These are phyloP conservation scores for Caenorhabditis sp. DNA, from an alignment of 2,888 invertebrate species.

Conservation along the genomic window DNA sequence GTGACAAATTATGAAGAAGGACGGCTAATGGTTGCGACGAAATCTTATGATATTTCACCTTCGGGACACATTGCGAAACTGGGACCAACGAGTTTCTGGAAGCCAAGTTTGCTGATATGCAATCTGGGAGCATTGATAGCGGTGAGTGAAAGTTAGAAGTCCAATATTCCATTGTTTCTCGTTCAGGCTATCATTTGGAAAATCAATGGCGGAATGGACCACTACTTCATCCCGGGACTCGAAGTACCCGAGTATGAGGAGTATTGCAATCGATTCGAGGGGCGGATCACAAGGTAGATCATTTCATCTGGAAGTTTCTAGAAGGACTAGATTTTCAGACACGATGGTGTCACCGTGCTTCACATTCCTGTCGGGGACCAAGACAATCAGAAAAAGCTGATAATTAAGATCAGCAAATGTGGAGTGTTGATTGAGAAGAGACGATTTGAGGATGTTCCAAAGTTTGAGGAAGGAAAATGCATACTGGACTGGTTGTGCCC, in stretches of 20 bases:
- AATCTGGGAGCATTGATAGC: constrained; percentile 35
- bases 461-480: constrained; percentile 8
- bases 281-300: background rate
- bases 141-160: background rate
- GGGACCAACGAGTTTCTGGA: constrained; percentile 12
- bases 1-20: constrained; percentile 1
- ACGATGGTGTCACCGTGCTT: background rate
- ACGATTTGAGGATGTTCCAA: background rate
- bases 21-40: constrained; percentile 27
- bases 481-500: constrained; percentile 28
- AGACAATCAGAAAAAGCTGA: constrained; percentile 1
- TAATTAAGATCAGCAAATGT: constrained; percentile 24
- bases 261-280: constrained; percentile 6
- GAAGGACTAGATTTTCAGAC: background rate
- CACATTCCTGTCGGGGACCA: background rate
- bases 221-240: constrained; percentile 23
- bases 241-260: constrained; percentile 2
- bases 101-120: constrained; percentile 12
- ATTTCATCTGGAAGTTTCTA: background rate
- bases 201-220: constrained; percentile 23
- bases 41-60: constrained; percentile 16
- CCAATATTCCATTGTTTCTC: background rate
- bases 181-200: constrained; percentile 42
- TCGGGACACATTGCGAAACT: constrained; percentile 7
- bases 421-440: constrained; percentile 29